Evolutionary conservation across 1,140 invertebrate genomes (phyloP), one percentile per base, ranked within the genome.

Genomic region (Drosophila simulans): DNA sequence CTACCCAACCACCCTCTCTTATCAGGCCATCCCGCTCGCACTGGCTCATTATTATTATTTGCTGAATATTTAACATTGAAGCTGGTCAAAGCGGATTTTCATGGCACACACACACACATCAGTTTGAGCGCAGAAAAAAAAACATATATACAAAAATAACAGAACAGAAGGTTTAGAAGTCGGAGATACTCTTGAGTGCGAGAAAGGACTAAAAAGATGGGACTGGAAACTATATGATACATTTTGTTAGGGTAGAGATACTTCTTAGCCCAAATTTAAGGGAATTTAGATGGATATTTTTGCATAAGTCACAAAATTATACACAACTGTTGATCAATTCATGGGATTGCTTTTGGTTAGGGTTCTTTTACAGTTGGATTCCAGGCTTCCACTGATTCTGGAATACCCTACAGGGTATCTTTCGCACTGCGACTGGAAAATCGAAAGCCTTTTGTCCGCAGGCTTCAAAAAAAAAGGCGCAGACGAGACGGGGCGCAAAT

Each of bases 31-130:
- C 54, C 17, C 43, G n/a, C 37, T 25, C 53, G 56, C 75, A 62
- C 60, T 60, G 69, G 70, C 83, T 86, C 48, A 82, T 83, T 89
- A 89, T 84, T 83, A 89, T 80, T 69, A 89, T 89, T 86, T 89
- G 76, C 75, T 83, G 83, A 81, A 85, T 82, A 77, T 77, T 82
- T 69, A 76, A 76, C 72, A 76, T 76, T 76, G 53, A 76, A 76
- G 72, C 72, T 71, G 65, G 35, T 70, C 53, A 43, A 57, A 57
- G 64, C 65, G 65, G 68, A 70, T 71, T 71, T 70, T 49, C 64
- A 70, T 48, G 42, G 65, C 45, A 57, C 68, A 57, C 42, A 34
- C 58, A 49, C 65, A 35, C 34, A 35, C 35, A 37, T 12, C 35
- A 25, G 37, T 10, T 34, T 34, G 7, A 35, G 15, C 49, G 4